These are phyloP conservation scores for Bimastos eiseni DNA, from an alignment of 2,888 invertebrate species.

Conservation along the genomic window DNA sequence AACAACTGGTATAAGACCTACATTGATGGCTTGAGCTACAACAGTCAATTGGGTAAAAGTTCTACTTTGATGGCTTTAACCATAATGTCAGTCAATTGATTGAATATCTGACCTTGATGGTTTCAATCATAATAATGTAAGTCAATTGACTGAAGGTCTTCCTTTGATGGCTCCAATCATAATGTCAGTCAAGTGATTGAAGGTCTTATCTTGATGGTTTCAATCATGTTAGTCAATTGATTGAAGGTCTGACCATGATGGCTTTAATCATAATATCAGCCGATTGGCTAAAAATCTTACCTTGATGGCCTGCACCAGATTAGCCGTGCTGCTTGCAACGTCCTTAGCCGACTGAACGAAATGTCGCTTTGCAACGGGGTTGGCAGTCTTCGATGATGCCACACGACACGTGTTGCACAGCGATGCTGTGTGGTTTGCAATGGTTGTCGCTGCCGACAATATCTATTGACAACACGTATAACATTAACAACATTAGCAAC, in stretches of 20 bases:
- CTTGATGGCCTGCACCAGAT: constrained; percentile 92
- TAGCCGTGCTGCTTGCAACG: constrained; percentile 92
- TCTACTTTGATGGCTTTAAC: too few species aligned
- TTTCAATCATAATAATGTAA: too few species aligned
- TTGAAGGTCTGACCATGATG: neutral
- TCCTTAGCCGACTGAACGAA: constrained; percentile 97
- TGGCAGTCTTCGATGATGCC: constrained; percentile 85
- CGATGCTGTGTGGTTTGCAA: constrained; percentile 93
- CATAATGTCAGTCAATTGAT: neutral
- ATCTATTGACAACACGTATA: constrained; percentile 66
- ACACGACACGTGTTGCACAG: constrained; percentile 92
- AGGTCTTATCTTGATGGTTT: neutral
- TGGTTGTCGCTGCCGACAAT: constrained; percentile 85
- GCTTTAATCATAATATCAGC: neutral
- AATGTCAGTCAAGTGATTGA: neutral
- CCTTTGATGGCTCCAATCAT: neutral
- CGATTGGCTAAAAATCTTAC: constrained; percentile 56
- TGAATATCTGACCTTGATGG: neutral
- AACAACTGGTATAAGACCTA: neutral
- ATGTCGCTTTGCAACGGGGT: constrained; percentile 89
- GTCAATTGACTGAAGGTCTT: too few species aligned
- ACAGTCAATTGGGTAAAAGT: neutral
- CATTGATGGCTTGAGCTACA: neutral
- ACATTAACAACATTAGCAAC: neutral
- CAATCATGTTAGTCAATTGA: neutral